Conservation (phyloP, 2,113 vertebrate species). For the Dasyornis broadbenti region DNA sequence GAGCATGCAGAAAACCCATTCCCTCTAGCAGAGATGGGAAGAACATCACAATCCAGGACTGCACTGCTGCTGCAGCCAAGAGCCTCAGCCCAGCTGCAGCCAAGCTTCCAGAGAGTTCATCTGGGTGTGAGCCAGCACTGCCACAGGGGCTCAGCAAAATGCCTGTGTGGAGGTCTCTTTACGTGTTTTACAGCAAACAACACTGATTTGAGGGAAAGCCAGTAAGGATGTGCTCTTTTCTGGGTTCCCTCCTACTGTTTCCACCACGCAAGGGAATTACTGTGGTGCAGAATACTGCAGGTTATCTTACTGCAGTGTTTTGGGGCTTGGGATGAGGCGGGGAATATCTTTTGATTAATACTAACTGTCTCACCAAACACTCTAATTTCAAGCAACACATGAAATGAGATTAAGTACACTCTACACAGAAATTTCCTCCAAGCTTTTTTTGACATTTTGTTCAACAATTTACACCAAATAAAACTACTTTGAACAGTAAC, state of each 20-base stretch:
- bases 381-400: neutral
- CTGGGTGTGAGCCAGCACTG: neutral
- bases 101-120: neutral
- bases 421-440: neutral
- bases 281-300: neutral
- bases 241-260: neutral
- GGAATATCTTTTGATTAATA: neutral
- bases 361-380: neutral
- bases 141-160: neutral
- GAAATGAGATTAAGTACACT: neutral
- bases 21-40: neutral
- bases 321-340: rapidly evolving
- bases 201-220: neutral
- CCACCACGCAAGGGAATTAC: neutral
- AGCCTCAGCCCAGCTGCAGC: no score
- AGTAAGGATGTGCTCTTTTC: neutral
- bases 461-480: neutral
- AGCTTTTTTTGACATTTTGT: neutral
- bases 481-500: neutral
- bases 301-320: neutral
- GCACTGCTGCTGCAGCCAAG: neutral
- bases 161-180: rapidly evolving
- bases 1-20: neutral
- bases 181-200: neutral
- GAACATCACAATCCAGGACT: neutral